These are phyloP conservation scores for Tipula lateralis DNA, from an alignment of 2,888 invertebrate genomes.

Conservation along the genomic window DNA sequence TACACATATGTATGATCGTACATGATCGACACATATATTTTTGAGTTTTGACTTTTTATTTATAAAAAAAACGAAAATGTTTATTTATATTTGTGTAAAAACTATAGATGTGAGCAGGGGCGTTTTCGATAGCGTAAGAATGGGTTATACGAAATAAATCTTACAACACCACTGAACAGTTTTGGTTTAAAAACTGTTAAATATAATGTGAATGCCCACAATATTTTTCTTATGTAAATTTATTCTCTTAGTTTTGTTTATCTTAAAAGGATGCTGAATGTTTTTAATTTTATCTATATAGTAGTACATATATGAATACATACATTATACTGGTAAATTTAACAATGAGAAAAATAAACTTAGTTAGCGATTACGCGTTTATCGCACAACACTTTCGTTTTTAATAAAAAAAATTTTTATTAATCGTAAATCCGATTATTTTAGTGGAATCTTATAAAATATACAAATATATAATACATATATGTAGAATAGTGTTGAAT, in stretches of 20 bases:
- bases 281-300: neutral
- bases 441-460: neutral
- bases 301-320: neutral
- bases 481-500: neutral
- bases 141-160: neutral
- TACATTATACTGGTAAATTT: neutral
- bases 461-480: neutral
- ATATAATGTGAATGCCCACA: slow-evolving; percentile 1
- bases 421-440: neutral
- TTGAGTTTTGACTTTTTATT: neutral
- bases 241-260: slow-evolving; percentile 12
- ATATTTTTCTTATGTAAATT: neutral
- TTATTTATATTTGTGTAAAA: neutral
- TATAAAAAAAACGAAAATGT: neutral
- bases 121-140: neutral
- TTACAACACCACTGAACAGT: neutral
- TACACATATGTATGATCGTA: neutral
- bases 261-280: slow-evolving; percentile 29
- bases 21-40: neutral
- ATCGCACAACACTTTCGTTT: neutral
- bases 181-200: neutral
- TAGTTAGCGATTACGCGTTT: neutral
- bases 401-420: neutral
- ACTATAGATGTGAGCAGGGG: neutral
- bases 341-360: neutral